Evolutionary conservation across 2,113 vertebrate species (phyloP).

Genomic region (Morone saxatilis): DNA sequence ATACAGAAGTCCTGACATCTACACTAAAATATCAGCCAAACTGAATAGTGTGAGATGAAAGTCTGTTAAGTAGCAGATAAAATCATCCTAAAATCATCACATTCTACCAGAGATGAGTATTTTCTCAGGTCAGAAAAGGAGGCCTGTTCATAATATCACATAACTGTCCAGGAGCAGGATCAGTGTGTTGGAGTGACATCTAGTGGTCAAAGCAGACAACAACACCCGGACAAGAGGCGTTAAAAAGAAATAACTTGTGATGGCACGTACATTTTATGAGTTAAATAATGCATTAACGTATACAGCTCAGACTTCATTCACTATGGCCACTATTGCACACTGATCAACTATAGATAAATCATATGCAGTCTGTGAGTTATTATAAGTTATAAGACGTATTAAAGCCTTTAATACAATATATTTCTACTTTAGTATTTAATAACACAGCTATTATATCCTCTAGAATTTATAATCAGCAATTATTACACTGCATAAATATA

Average conservation of each 20-base stretch:
- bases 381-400: no score
- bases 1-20: background rate
- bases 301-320: no score
- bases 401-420: no score
- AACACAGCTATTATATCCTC: no score
- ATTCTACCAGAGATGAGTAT: conserved; percentile 13
- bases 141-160: no score
- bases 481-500: background rate
- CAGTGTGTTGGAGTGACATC: conserved; percentile 40
- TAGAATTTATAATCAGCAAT: background rate
- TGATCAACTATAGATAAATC: background rate
- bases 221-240: background rate
- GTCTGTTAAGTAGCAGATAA: background rate
- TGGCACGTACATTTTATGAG: no score
- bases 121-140: background rate
- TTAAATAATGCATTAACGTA: no score
- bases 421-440: no score
- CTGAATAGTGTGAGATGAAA: background rate
- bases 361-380: background rate
- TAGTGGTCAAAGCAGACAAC: conserved; percentile 42
- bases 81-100: background rate
- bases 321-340: no score
- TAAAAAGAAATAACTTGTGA: background rate
- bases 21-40: background rate
- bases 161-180: background rate